These are phyloP conservation scores for Geotrupes spiniger DNA, from an alignment of 2,888 invertebrate species.

Conservation along the genomic window DNA sequence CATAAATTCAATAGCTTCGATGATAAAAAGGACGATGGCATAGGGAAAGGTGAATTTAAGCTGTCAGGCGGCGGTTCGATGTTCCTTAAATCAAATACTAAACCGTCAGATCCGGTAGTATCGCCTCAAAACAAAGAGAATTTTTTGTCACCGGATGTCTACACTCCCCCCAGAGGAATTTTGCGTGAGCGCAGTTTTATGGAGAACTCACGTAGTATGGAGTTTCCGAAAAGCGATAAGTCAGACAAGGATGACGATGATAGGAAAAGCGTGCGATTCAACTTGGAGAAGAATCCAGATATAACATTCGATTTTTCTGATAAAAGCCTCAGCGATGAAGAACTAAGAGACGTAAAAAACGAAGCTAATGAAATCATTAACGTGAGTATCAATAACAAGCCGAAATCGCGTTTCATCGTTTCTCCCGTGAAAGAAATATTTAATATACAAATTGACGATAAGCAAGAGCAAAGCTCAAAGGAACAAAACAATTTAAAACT, in stretches of 20 bases:
- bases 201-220: constrained; percentile 42
- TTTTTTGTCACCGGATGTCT: constrained; percentile 26
- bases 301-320: constrained; percentile 48
- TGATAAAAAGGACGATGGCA: constrained; percentile 32
- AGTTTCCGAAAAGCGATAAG: constrained; percentile 41
- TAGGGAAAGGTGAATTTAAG: constrained; percentile 41
- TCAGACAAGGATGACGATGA: constrained; percentile 64
- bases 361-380: constrained; percentile 37
- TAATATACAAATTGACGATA: constrained; percentile 18
- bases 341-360: constrained; percentile 31
- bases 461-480: constrained; percentile 24
- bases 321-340: constrained; percentile 42
- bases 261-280: constrained; percentile 71
- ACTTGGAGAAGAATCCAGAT: constrained; percentile 53
- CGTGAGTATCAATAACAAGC: constrained; percentile 35
- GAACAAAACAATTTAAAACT: constrained; percentile 44
- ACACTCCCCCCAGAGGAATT: constrained; percentile 57
- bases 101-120: constrained; percentile 25
- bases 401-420: constrained; percentile 40
- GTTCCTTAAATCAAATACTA: constrained; percentile 59
- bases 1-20: constrained; percentile 45
- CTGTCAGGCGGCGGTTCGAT: constrained; percentile 59
- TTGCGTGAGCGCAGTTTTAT: constrained; percentile 58
- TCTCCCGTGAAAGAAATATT: constrained; percentile 33
- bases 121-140: constrained; percentile 9